Percentiles rank a stretch among this genome's conserved stretches.
Evolutionary conservation across 1,140 invertebrate genomes (phyloP).

Genomic region (Drosophila lacteicornis): DNA sequence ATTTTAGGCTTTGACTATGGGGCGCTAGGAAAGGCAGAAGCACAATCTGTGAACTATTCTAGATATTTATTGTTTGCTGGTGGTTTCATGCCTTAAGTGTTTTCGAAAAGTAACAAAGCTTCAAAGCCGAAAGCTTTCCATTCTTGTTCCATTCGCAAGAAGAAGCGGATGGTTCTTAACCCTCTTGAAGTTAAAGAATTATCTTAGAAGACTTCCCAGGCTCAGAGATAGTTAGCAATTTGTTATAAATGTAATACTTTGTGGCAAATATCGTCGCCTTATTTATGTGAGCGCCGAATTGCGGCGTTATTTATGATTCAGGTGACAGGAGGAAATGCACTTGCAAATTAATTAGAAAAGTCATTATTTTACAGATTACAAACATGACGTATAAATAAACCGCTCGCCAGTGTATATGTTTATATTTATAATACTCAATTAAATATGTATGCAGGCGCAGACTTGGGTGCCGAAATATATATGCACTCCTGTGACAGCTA

Average conservation of each 20-base stretch:
- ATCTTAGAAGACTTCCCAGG: neutral
- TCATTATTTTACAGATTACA: conserved; percentile 38
- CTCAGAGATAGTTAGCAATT: neutral
- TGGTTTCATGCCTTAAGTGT: conserved; percentile 10
- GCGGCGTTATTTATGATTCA: conserved; percentile 34
- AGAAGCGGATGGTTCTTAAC: neutral
- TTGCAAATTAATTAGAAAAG: conserved; percentile 49
- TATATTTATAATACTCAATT: conserved; percentile 47
- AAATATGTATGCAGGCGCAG: conserved; percentile 44
- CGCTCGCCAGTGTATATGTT: conserved; percentile 1
- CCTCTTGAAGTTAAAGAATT: no score
- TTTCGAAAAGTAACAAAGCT: conserved; percentile 41
- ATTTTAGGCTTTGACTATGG: conserved; percentile 31
- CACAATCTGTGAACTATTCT: conserved; percentile 16
- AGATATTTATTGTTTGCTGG: conserved; percentile 25
- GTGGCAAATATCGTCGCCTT: conserved; percentile 1
- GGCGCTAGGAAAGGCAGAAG: neutral
- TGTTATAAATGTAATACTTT: conserved; percentile 1
- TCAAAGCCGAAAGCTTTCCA: conserved; percentile 3
- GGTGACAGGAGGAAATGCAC: conserved; percentile 45
- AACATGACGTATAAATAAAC: conserved; percentile 42
- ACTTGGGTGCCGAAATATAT: conserved; percentile 30
- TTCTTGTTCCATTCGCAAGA: neutral
- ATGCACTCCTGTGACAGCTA: conserved; percentile 43
- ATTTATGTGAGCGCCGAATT: conserved; percentile 3